Conservation (phyloP, 2,888 invertebrate species). For the Eupelmus urozonus region DNA sequence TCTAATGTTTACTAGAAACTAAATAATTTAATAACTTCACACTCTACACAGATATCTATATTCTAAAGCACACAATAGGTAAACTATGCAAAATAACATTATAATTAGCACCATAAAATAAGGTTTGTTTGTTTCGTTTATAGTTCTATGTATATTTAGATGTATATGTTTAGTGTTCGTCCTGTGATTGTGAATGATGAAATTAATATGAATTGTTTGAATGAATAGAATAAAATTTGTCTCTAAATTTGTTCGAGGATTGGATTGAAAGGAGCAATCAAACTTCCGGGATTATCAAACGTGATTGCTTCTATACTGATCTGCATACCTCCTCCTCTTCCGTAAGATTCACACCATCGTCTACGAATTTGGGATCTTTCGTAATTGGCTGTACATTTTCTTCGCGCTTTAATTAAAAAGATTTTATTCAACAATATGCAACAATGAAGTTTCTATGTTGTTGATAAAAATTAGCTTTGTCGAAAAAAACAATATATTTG, state of each 20-base stretch:
- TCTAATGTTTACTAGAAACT: too few relatives aligned
- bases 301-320: constrained; percentile 4
- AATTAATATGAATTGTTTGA: too few relatives aligned
- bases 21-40: constrained; percentile 14
- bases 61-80: constrained; percentile 6
- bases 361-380: constrained; percentile 56
- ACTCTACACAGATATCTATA: neutral
- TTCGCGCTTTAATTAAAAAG: constrained; percentile 45
- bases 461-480: too few relatives aligned
- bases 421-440: too few relatives aligned
- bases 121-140: neutral
- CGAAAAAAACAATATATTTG: too few relatives aligned
- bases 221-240: too few relatives aligned
- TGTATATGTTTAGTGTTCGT: neutral
- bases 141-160: neutral
- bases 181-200: constrained; percentile 3
- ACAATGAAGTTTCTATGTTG: too few relatives aligned
- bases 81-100: constrained; percentile 17
- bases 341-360: constrained; percentile 58
- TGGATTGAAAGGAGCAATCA: constrained; percentile 4
- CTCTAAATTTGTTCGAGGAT: neutral
- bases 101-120: neutral
- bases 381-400: constrained; percentile 51
- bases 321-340: constrained; percentile 56
- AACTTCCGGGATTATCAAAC: constrained; percentile 12